These are phyloP conservation scores for Acipenser oxyrinchus DNA, from an alignment of 2,797 vertebrate species.

Conservation along the genomic window DNA sequence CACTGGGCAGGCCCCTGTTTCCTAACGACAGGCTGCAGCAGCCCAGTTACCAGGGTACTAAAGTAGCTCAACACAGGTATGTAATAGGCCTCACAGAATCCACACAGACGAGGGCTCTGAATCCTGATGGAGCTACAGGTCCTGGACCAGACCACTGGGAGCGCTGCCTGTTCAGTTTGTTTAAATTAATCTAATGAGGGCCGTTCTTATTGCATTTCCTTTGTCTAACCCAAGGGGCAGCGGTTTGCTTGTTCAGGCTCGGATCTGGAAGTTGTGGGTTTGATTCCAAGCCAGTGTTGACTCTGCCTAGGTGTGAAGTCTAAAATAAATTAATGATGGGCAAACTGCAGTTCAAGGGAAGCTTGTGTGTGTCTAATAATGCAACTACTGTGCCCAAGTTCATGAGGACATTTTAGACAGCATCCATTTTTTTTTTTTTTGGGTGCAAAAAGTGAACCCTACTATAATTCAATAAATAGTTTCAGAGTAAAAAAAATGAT, in stretches of 20 bases:
- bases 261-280: constrained; percentile 1
- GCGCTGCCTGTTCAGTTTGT: neutral
- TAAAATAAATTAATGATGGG: neutral
- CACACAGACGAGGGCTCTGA: constrained; percentile 9
- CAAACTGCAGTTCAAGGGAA: neutral
- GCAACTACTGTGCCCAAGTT: neutral
- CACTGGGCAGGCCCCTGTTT: neutral
- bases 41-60: too few species aligned
- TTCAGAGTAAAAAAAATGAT: neutral
- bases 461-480: neutral
- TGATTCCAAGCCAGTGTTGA: neutral
- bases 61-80: neutral
- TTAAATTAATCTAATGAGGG: constrained; percentile 1
- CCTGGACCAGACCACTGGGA: constrained; percentile 5
- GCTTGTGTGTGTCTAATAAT: neutral
- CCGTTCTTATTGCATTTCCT: constrained; percentile 11
- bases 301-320: neutral
- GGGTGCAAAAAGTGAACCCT: neutral
- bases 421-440: neutral
- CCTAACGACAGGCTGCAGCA: neutral
- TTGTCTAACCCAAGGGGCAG: constrained; percentile 1
- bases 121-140: neutral
- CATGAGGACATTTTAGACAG: neutral
- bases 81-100: constrained; percentile 5
- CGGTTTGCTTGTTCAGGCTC: neutral